phyloP scores from a whole-genome alignment of 2,888 invertebrate genomes.

The Tetropium fuscum region DNA sequence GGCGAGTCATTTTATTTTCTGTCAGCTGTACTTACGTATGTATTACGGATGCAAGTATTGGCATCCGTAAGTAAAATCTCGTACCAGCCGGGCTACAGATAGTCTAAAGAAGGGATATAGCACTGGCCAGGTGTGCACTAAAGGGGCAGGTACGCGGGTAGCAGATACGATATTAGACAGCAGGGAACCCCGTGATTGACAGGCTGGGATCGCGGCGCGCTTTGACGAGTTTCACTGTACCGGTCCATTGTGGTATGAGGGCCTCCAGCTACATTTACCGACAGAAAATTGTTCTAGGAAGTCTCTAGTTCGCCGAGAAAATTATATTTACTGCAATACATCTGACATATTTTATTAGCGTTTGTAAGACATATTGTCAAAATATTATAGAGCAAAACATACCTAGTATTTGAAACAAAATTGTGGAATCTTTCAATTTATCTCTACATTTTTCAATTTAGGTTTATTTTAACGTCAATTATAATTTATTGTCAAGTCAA shows the following conservation, averaged over 20 bases:
- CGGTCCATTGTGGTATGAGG: slow-evolving; percentile 25
- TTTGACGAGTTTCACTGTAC: slow-evolving; percentile 27
- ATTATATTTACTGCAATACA: too few species aligned
- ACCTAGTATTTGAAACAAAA: too few species aligned
- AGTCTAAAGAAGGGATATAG: slow-evolving; percentile 27
- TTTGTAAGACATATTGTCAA: too few species aligned
- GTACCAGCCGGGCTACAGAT: slow-evolving; percentile 24
- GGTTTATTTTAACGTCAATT: too few species aligned
- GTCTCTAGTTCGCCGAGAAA: too few species aligned
- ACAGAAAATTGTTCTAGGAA: too few species aligned
- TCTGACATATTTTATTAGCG: too few species aligned
- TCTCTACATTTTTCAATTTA: too few species aligned
- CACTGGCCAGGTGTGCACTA: slow-evolving; percentile 26
- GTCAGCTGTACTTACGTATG: slow-evolving; percentile 26
- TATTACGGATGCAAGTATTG: slow-evolving; percentile 18
- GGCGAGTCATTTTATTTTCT: too few species aligned
- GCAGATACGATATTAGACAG: slow-evolving; percentile 58
- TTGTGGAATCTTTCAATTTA: too few species aligned
- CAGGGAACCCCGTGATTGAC: slow-evolving; percentile 62
- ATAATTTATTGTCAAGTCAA: too few species aligned
- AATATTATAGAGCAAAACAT: too few species aligned
- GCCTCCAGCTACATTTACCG: slow-evolving; percentile 9
- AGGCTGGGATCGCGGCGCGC: slow-evolving; percentile 39
- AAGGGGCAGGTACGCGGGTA: slow-evolving; percentile 45
- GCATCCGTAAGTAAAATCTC: slow-evolving; percentile 26